Conservation (phyloP, 1,140 invertebrate species). For the Forficula auricularia region DNA sequence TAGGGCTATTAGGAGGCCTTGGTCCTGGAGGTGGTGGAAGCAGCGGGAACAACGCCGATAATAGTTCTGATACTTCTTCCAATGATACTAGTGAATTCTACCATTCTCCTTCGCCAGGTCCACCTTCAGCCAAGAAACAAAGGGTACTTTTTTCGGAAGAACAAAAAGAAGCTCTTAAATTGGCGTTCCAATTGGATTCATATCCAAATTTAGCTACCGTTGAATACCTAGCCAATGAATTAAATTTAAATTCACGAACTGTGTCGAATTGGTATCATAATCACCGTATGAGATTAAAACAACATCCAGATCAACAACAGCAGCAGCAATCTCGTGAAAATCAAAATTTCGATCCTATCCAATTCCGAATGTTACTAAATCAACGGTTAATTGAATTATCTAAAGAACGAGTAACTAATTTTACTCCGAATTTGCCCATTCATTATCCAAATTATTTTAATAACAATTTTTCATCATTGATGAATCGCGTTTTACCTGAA, state of each 20-base stretch:
- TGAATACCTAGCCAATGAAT: conserved; percentile 79
- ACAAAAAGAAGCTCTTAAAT: conserved; percentile 86
- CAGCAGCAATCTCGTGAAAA: conserved; percentile 48
- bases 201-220: conserved; percentile 92
- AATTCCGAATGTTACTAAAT: conserved; percentile 71
- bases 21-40: conserved; percentile 9
- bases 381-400: conserved; percentile 72
- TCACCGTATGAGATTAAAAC: conserved; percentile 94
- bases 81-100: conserved; percentile 80
- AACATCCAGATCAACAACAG: conserved; percentile 43
- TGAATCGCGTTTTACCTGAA: conserved; percentile 40
- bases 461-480: conserved; percentile 49
- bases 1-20: too few species aligned
- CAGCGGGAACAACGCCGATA: conserved; percentile 46
- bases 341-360: conserved; percentile 61
- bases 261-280: conserved; percentile 99
- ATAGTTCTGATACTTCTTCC: conserved; percentile 68
- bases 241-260: conserved; percentile 82
- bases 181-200: conserved; percentile 87
- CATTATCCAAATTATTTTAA: conserved; percentile 60
- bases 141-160: conserved; percentile 92
- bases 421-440: conserved; percentile 37
- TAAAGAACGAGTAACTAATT: conserved; percentile 52
- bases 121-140: conserved; percentile 71
- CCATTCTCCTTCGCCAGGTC: conserved; percentile 58